phyloP scores from a whole-genome alignment of 2,113 vertebrate genomes.

The Prochilodus magdalenae region DNA sequence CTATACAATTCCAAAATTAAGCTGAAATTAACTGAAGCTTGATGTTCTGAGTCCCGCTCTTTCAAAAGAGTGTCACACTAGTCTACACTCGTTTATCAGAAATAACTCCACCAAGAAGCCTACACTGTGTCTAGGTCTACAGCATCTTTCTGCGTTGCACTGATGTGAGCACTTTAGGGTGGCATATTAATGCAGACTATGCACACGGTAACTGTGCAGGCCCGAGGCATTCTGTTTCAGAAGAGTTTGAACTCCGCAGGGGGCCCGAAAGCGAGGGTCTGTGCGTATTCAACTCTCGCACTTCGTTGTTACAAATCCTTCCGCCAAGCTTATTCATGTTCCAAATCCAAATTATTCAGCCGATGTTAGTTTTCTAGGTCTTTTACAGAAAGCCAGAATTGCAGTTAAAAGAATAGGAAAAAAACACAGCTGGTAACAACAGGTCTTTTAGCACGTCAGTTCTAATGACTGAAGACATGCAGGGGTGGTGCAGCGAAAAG shows the following conservation, averaged over 20 bases:
- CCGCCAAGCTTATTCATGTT: neutral
- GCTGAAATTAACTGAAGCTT: neutral
- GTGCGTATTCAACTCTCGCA: neutral
- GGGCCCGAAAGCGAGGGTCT: neutral
- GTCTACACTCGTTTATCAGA: neutral
- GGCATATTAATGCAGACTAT: neutral
- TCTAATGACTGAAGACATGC: conserved; percentile 19
- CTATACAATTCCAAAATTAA: neutral
- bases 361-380: neutral
- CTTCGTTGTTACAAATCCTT: neutral
- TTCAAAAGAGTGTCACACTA: neutral
- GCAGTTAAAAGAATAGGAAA: conserved; percentile 19
- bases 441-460: conserved; percentile 21
- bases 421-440: neutral
- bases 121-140: neutral
- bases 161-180: neutral
- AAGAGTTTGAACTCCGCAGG: conserved; percentile 21
- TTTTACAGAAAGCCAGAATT: conserved; percentile 15
- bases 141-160: neutral
- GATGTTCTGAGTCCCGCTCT: neutral
- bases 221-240: neutral
- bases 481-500: conserved; percentile 2
- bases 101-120: neutral
- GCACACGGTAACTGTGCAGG: neutral
- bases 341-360: conserved; percentile 7